phyloP scores from a whole-genome alignment of 2,888 invertebrate species.

The Heteromurus nitidus region DNA sequence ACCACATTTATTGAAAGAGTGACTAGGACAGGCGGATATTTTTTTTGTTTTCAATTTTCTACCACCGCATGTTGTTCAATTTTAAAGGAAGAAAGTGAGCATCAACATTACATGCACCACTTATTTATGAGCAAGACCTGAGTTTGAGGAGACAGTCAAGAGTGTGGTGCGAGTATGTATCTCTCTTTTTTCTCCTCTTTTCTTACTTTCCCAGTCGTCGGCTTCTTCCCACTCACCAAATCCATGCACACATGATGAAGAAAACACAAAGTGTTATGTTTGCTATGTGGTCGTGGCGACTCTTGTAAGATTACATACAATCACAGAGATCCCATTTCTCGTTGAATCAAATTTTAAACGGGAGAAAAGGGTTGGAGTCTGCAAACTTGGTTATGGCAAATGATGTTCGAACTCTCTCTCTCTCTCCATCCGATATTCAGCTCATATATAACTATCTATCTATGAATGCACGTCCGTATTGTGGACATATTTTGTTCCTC shows the following conservation, averaged over 20 bases:
- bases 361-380: conserved; percentile 31
- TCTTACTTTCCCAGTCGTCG: conserved; percentile 12
- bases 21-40: neutral
- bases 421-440: too few relatives aligned
- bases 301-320: conserved; percentile 25
- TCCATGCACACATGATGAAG: conserved; percentile 34
- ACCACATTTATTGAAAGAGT: neutral
- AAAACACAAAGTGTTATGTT: conserved; percentile 56
- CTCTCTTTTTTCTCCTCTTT: conserved; percentile 3
- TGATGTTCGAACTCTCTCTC: conserved; percentile 27
- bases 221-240: conserved; percentile 3
- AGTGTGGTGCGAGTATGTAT: conserved; percentile 42
- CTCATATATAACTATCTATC: too few relatives aligned
- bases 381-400: conserved; percentile 39
- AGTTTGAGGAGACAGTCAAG: conserved; percentile 52
- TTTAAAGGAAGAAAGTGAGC: neutral
- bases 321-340: conserved; percentile 31
- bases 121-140: conserved; percentile 73
- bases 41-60: conserved; percentile 37
- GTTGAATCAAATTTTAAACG: conserved; percentile 41
- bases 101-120: conserved; percentile 37
- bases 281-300: conserved; percentile 18
- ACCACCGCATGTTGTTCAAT: neutral
- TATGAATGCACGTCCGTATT: too few relatives aligned
- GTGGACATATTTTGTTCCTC: too few relatives aligned